Percentiles rank a stretch among this genome's conserved stretches.
Conservation (phyloP, 1,140 invertebrate genomes). For the Orussus abietinus region DNA sequence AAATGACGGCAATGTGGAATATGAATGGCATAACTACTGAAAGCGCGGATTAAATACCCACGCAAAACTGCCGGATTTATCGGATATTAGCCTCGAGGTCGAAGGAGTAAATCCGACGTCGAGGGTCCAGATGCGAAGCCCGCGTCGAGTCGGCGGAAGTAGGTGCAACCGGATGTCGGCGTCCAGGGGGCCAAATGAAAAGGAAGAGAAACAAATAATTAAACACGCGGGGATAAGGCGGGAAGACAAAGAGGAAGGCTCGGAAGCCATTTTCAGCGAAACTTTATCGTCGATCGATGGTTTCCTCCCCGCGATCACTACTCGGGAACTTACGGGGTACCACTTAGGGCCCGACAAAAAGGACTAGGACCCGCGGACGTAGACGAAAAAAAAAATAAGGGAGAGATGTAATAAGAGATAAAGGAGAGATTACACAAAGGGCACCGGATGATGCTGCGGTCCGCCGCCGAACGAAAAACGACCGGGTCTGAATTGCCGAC, state of each 20-base stretch:
- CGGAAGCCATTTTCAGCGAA: background rate
- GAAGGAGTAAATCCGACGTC: too few relatives aligned
- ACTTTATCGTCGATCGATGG: background rate
- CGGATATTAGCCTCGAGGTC: too few relatives aligned
- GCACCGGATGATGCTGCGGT: constrained; percentile 23
- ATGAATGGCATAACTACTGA: too few relatives aligned
- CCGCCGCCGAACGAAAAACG: too few relatives aligned
- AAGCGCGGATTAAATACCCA: too few relatives aligned
- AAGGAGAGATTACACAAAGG: background rate
- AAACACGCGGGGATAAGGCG: background rate
- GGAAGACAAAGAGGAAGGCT: background rate
- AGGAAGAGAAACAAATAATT: background rate
- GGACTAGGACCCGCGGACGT: too few relatives aligned
- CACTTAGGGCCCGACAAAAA: constrained; percentile 10
- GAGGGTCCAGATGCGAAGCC: too few relatives aligned
- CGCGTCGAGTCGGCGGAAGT: too few relatives aligned
- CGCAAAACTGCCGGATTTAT: too few relatives aligned
- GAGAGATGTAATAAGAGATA: constrained; percentile 1
- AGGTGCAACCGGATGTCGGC: too few relatives aligned
- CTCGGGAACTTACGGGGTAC: background rate
- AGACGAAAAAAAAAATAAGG: constrained; percentile 9
- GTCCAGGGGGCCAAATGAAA: background rate
- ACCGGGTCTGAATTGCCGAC: too few relatives aligned
- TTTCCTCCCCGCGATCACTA: background rate
- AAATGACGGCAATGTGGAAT: too few relatives aligned